These are phyloP conservation scores for Stichodactyla helianthus DNA, from an alignment of 64 coral and sea anemone species.

Conservation along the genomic window DNA sequence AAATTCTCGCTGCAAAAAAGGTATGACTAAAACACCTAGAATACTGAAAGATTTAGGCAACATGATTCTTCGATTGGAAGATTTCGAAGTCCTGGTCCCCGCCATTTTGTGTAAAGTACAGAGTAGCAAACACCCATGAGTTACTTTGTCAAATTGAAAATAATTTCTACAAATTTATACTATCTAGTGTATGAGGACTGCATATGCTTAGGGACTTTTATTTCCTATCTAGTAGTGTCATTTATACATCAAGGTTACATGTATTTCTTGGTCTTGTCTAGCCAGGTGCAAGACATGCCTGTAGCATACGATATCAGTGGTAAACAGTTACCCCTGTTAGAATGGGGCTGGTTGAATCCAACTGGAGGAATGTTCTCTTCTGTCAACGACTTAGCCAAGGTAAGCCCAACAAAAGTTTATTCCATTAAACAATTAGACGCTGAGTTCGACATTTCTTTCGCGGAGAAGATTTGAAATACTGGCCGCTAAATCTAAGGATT, in stretches of 20 bases:
- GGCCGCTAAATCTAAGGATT: no score
- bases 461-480: no score
- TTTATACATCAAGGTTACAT: not conserved
- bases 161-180: no score
- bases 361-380: constrained; percentile 57
- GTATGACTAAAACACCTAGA: not conserved
- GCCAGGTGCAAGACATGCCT: constrained; percentile 49
- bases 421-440: no score
- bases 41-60: not conserved
- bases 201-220: no score
- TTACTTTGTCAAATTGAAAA: no score
- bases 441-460: no score
- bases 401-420: not conserved
- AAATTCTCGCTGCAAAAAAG: constrained; percentile 12
- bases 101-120: no score
- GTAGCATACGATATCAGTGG: constrained; percentile 37
- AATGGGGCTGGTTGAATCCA: constrained; percentile 85
- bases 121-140: no score
- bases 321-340: constrained; percentile 12
- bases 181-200: no score
- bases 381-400: constrained; percentile 70
- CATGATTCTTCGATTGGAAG: no score
- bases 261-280: not conserved
- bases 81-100: no score
- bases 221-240: not conserved